A percentile compares a stretch with the other conserved stretches of the same genome.
These are phyloP conservation scores for Physeter macrocephalus DNA, from an alignment of 2,113 vertebrate genomes.

Conservation along the genomic window DNA sequence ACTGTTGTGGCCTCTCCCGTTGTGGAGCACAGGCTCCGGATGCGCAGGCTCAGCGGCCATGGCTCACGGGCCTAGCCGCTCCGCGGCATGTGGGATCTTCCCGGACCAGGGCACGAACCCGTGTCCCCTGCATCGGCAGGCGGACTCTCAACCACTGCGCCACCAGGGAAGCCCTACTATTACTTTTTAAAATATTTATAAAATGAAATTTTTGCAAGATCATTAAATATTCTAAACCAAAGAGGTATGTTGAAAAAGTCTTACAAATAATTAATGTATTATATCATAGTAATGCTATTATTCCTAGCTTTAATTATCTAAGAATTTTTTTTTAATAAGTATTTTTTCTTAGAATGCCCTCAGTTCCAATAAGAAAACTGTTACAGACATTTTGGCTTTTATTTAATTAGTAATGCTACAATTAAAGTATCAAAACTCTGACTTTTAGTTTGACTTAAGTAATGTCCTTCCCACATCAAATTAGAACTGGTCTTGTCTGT, in stretches of 20 bases:
- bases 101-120: too few species aligned
- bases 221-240: neutral
- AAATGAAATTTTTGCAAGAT: neutral
- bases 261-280: neutral
- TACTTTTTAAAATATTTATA: neutral
- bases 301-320: neutral
- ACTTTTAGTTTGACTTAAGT: constrained; percentile 20
- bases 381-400: neutral
- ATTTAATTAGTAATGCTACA: neutral
- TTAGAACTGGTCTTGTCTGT: neutral
- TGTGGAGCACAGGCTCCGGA: too few species aligned
- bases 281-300: neutral
- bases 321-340: neutral
- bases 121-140: too few species aligned
- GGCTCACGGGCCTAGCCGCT: too few species aligned
- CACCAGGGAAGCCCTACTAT: too few species aligned
- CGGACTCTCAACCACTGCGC: too few species aligned
- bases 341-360: neutral
- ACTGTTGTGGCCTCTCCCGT: too few species aligned
- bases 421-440: neutral
- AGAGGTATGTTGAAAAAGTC: neutral
- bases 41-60: too few species aligned
- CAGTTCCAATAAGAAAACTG: neutral
- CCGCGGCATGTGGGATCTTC: too few species aligned
- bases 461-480: neutral